Base-by-base conservation (phyloP, 1,140 invertebrate genomes). In the Nebria ingens region DNA sequence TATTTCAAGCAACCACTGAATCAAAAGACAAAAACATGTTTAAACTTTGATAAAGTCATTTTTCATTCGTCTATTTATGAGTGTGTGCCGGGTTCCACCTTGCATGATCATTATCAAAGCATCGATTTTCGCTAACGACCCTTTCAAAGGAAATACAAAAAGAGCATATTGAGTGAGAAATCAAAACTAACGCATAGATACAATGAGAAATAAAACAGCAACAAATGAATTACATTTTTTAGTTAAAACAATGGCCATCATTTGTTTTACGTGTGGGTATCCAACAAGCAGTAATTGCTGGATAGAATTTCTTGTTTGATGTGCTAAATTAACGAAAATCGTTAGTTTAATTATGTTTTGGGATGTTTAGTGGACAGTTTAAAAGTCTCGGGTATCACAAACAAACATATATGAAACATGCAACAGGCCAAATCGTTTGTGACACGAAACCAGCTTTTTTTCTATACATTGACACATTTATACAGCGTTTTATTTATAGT, bases 11-110 rank as follows among this genome's bases (percentile, higher is more conserved):
- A 6, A 45, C 25, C 3, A 45, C 15, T 45, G 40, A 45, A 45
- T 45, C 40, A 45, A 45, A 17, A 45, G 40, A 45, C 40, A 45
- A 9, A 45, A 45, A 45, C 40, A 45, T 45, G 40, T 45, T 45
- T 45, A 45, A 45, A 45, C 40, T 45, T 45, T 45, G 40, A 45
- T 45, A 45, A 45, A 45, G 40, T 45, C 40, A 45, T 45, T 45
- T 45, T 45, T 45, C 40, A 45, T 45, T 45, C 40, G 4, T 4
- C 9, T 17, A 45, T 45, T 9, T 45, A 45, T 45, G 4, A 13
- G 4, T 29, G 13, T 13, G 13, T 29, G 13, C 25, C 13, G 13
- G 4, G 25, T 29, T 6, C 25, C 25, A 12, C 40, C 40, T 45
- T 12, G 40, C 40, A 45, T 17, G 40, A 45, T 45, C 17, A 45